A percentile compares a stretch with the other conserved stretches of the same genome.
These are phyloP conservation scores for Epinephelus cyanopodus DNA, from an alignment of 2,113 vertebrate genomes.

Conservation along the genomic window DNA sequence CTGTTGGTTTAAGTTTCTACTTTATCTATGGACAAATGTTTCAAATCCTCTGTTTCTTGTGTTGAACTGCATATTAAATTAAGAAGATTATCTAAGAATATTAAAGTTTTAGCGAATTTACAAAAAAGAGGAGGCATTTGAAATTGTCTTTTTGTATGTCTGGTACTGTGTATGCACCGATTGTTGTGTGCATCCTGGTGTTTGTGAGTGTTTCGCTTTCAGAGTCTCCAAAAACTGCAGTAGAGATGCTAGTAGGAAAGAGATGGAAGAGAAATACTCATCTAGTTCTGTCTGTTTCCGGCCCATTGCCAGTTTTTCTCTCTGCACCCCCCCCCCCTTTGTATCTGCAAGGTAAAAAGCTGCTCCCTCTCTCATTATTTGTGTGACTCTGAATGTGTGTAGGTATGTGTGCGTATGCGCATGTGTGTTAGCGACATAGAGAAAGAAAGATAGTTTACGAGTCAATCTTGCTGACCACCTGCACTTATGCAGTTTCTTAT, in stretches of 20 bases:
- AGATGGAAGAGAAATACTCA: slow-evolving; percentile 75
- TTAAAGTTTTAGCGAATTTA: not conserved
- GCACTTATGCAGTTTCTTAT: slow-evolving; percentile 23
- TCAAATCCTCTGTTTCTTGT: not conserved
- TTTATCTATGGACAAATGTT: not conserved
- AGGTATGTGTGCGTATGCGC: not conserved
- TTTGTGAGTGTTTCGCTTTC: slow-evolving; percentile 50
- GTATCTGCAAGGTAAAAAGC: slow-evolving; percentile 69
- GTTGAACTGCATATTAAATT: not conserved
- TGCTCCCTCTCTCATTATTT: slow-evolving; percentile 51
- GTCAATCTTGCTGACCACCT: slow-evolving; percentile 57
- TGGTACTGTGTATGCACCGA: not conserved
- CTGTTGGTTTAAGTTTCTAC: not conserved
- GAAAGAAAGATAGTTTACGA: slow-evolving; percentile 39
- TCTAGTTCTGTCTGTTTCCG: slow-evolving; percentile 46
- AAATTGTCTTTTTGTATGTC: slow-evolving; percentile 1
- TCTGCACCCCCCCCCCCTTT: slow-evolving; percentile 24
- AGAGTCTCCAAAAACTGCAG: slow-evolving; percentile 39
- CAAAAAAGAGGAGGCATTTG: not conserved
- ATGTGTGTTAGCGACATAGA: not conserved
- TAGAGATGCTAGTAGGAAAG: slow-evolving; percentile 58
- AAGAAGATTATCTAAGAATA: not conserved
- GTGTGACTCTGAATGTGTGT: slow-evolving; percentile 7
- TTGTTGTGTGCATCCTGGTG: slow-evolving; percentile 8
- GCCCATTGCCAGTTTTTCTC: slow-evolving; percentile 31